These are phyloP conservation scores for Caradrina kadenii DNA, from an alignment of 2,888 invertebrate species.

Conservation along the genomic window DNA sequence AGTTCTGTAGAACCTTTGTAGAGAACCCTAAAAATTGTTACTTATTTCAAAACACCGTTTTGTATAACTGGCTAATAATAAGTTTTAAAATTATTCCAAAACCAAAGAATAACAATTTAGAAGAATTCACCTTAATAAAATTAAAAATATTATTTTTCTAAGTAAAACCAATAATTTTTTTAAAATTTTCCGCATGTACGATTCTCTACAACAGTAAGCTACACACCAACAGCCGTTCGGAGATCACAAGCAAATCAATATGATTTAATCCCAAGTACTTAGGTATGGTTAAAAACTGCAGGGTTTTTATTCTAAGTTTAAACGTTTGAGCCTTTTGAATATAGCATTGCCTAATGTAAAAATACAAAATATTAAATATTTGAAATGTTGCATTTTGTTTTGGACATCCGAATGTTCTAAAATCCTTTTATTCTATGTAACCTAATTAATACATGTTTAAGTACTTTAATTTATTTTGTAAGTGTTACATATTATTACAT, in stretches of 20 bases:
- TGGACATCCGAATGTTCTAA: neutral
- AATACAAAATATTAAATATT: neutral
- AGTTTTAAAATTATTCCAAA: neutral
- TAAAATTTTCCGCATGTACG: neutral
- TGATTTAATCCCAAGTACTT: slow-evolving; percentile 8
- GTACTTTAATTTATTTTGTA: slow-evolving; percentile 4
- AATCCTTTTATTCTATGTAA: no score
- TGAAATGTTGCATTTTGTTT: slow-evolving; percentile 5
- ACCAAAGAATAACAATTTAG: neutral
- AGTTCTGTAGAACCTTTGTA: slow-evolving; percentile 5
- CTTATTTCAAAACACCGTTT: neutral
- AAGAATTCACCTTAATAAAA: neutral
- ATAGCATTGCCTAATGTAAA: slow-evolving; percentile 10
- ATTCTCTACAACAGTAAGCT: neutral
- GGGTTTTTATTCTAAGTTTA: slow-evolving; percentile 19
- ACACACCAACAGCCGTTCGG: slow-evolving; percentile 2
- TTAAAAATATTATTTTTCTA: no score
- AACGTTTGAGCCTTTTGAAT: slow-evolving; percentile 16
- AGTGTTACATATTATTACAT: neutral
- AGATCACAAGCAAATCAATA: neutral
- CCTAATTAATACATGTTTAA: neutral
- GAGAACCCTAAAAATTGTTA: slow-evolving; percentile 8
- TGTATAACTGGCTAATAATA: slow-evolving; percentile 2
- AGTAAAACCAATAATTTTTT: neutral
- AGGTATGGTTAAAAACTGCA: slow-evolving; percentile 14